Percentiles rank a stretch among this genome's conserved stretches.
These are phyloP conservation scores for Pempheris klunzingeri DNA, from an alignment of 2,797 vertebrate genomes.

Conservation along the genomic window DNA sequence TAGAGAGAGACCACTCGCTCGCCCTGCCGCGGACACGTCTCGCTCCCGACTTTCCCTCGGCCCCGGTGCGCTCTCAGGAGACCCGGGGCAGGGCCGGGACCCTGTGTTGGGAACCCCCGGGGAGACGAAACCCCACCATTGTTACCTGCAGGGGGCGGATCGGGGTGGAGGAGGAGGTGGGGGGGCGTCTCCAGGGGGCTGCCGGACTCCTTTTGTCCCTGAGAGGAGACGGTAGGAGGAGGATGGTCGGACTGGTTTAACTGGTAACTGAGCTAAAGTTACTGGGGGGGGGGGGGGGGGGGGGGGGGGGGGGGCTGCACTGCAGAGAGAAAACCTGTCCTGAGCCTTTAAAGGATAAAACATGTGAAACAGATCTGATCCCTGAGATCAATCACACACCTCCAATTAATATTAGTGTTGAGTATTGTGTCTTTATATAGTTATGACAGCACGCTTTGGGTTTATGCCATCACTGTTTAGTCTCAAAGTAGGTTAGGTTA, in stretches of 20 bases:
- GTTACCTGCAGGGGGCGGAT: slow-evolving; percentile 59
- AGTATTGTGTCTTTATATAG: too few species aligned
- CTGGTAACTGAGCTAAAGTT: slow-evolving; percentile 65
- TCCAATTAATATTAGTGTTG: too few species aligned
- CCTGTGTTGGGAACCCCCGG: slow-evolving; percentile 60
- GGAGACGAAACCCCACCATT: slow-evolving; percentile 53
- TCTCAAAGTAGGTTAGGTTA: too few species aligned
- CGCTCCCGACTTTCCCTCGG: slow-evolving; percentile 72
- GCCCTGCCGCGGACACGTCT: slow-evolving; percentile 57
- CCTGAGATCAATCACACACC: too few species aligned
- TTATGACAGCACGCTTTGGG: too few species aligned
- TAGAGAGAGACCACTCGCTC: slow-evolving; percentile 78
- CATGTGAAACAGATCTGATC: too few species aligned
- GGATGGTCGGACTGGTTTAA: slow-evolving; percentile 63
- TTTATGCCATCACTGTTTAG: too few species aligned
- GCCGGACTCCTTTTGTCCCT: slow-evolving; percentile 64
- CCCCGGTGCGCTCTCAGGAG: slow-evolving; percentile 65
- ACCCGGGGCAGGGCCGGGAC: slow-evolving; percentile 57
- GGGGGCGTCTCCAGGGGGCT: slow-evolving; percentile 64
- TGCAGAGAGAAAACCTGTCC: too few species aligned
- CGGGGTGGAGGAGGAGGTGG: slow-evolving; percentile 41
- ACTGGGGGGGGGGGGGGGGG: neutral
- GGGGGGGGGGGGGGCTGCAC: too few species aligned
- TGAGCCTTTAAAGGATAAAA: too few species aligned
- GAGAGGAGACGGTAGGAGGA: slow-evolving; percentile 38